Base-by-base conservation (phyloP, 92 coral and sea anemone genomes). In the Porites evermanni region DNA sequence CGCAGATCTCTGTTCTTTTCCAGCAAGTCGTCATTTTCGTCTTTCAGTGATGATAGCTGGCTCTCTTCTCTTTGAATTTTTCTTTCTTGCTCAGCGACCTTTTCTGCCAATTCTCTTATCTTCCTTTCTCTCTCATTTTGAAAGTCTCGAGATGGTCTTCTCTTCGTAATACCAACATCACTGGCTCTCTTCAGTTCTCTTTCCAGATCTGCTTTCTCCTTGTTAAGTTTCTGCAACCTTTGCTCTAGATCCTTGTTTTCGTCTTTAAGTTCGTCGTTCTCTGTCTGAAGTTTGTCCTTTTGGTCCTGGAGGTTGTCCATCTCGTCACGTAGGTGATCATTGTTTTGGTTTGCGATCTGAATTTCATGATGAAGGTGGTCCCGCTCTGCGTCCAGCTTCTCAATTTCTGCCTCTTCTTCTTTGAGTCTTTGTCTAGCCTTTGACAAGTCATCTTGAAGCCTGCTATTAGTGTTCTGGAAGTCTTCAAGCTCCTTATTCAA, bases 291-390 rank as follows among this genome's bases (percentile, higher is more conserved):
- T 2, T 87, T 90, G 53, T 90, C 96, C 19, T 84, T 94, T 83
- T 87, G 93, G 7, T 88, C 93, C 84, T 79, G 82, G 3, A 94
- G 88, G 51, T 80, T 63, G 54, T 86, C 91, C 53, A 93, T 94
- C 17, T 94, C 96, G 12, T 90, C 91, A 70, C 94, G 79, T 67
- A 88, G 90, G 53, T 94, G 96, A n/a, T 91, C 83, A 53, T 84
- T 88, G 84, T 93, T 94, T 60, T 94, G 93, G 76, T 93, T 93
- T 23, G 91, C 93, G 64, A 94, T 80, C 69, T 90, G 91, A 9
- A 91, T 84, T 75, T 93, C 94, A 81, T 94, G 91, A 19, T 80
- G 86, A 11, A 95, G 93, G 20, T 94, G 80, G 32, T 94, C 98
- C 23, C 89, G 56, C 24, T 91, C 94, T 13, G 91, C 86, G 61